Conservation (phyloP, 2,888 invertebrate genomes). For the Acleris cristana region DNA sequence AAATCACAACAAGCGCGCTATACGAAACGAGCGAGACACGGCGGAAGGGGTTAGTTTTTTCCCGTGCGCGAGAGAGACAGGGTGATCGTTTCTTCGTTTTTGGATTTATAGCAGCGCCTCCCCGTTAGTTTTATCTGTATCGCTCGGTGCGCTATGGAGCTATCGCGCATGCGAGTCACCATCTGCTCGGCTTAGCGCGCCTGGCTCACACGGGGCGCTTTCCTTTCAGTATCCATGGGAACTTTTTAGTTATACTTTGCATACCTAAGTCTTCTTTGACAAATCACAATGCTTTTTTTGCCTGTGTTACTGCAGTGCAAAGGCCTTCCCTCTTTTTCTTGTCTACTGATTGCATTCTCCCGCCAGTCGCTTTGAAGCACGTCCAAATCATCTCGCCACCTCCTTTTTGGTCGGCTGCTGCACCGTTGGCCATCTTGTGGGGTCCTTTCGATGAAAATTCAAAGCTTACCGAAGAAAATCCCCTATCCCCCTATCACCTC, state of each 20-base stretch:
- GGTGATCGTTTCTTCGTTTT: conserved; percentile 56
- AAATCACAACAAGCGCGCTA: conserved; percentile 44
- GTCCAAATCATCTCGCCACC: too few species aligned
- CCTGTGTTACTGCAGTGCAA: too few species aligned
- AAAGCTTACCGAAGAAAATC: too few species aligned
- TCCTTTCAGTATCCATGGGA: conserved; percentile 30
- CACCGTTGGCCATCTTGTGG: too few species aligned
- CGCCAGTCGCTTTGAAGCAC: too few species aligned
- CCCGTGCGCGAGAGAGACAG: conserved; percentile 55
- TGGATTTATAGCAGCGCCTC: conserved; percentile 75
- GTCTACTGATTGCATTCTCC: too few species aligned
- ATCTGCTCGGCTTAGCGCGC: conserved; percentile 59
- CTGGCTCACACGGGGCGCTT: conserved; percentile 54
- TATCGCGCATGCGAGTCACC: conserved; percentile 65
- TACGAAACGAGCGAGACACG: conserved; percentile 53
- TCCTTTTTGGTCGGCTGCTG: too few species aligned
- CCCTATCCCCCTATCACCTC: too few species aligned
- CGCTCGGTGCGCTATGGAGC: conserved; percentile 76
- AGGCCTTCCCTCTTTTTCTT: too few species aligned
- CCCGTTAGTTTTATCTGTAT: conserved; percentile 78
- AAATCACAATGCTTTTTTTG: too few species aligned
- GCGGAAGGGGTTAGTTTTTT: conserved; percentile 54
- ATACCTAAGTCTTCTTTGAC: too few species aligned
- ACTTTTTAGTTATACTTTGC: neutral
- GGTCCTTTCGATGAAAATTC: too few species aligned